Evolutionary conservation across 1,140 invertebrate genomes (phyloP), one percentile per base, ranked within the genome.

Genomic region (Mizuhopecten yessoensis): DNA sequence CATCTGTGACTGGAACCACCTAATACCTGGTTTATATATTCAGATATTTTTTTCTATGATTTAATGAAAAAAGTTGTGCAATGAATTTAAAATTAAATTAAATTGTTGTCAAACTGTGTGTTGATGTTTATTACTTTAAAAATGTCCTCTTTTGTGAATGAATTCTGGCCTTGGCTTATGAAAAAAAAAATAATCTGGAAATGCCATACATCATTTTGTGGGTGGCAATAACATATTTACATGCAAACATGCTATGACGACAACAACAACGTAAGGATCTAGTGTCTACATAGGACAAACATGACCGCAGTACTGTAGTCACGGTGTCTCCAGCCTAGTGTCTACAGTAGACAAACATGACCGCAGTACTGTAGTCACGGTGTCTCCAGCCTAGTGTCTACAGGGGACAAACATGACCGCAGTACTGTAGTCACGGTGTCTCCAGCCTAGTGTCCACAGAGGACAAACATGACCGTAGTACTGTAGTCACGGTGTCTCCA

Each of bases 241-340:
- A 75, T 49, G 45, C 20, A 49, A 75, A 75, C 57, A 75, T 29
- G n/a, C 57, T n/a, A 75, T 75, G 57, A 23, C 57, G n/a, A n/a
- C n/a, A n/a, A 75, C 57, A 75, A 7, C 0, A 5, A 7, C 1
- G n/a, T 75, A 75, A n/a, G 11, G 23, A 5, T 29, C 2, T 75
- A 75, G 2, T 29, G 23, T n/a, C 57, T 75, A n/a, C 11, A n/a
- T 23, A n/a, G 57, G 29, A 29, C 57, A 17, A 29, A 75, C 29
- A 29, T 75, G 23, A n/a, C 29, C n/a, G n/a, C 3, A 75, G 57
- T 75, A n/a, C 36, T 75, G 23, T n/a, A 23, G n/a, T 75, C 57
- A n/a, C n/a, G 29, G 7, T 57, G 45, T 57, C 45, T 57, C 45
- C 36, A 39, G 36, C 13, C 36, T 75, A 75, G 2, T 29, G 23